Conservation (phyloP, 2,113 vertebrate genomes). For the Chaetops frenatus region DNA sequence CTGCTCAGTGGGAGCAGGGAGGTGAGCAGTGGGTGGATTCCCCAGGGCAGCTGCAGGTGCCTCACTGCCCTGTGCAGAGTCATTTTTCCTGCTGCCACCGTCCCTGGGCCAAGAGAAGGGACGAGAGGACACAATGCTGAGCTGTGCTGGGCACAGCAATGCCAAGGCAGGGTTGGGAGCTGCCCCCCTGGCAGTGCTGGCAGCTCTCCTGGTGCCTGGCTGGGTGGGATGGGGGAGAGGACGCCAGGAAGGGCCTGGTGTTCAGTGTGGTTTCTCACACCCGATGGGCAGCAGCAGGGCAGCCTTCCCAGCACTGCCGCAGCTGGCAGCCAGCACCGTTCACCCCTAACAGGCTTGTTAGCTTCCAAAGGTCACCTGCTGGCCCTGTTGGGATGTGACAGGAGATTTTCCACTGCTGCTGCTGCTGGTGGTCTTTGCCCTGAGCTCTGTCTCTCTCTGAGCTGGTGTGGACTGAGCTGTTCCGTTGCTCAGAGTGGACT, state of each 20-base stretch:
- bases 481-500: background rate
- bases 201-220: background rate
- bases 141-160: background rate
- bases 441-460: background rate
- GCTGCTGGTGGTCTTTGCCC: background rate
- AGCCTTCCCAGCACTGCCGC: background rate
- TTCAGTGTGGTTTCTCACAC: accelerated
- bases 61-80: background rate
- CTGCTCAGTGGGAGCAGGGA: background rate
- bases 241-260: background rate
- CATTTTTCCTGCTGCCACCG: background rate
- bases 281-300: background rate
- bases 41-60: background rate
- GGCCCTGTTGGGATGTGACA: background rate
- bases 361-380: background rate
- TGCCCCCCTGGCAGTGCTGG: background rate
- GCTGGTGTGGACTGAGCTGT: background rate
- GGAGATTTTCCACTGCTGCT: background rate
- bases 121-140: background rate
- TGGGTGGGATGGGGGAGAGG: background rate
- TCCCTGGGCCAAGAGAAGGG: background rate
- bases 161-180: background rate
- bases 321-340: background rate
- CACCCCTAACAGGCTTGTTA: background rate
- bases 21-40: accelerated